Evolutionary conservation across 2,113 vertebrate genomes (phyloP).

Genomic region (Xyrauchen texanus): DNA sequence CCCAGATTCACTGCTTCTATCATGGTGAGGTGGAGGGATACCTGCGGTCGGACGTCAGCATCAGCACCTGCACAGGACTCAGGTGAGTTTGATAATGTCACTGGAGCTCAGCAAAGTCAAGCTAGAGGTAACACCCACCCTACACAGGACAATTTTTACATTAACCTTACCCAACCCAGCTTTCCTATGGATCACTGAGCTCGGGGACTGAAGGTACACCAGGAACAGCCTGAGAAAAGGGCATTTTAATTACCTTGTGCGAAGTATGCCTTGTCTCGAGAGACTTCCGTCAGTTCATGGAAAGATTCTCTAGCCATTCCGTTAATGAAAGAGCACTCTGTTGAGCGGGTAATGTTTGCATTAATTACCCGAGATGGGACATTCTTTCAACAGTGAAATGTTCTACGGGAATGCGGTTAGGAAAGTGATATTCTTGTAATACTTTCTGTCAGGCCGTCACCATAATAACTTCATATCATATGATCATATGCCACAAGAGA

Average conservation of each 20-base stretch:
- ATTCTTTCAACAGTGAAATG: neutral
- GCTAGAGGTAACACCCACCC: conserved; percentile 13
- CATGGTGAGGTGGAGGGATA: conserved; percentile 74
- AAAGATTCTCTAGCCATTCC: neutral
- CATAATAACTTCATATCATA: conserved; percentile 35
- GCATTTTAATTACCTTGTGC: conserved; percentile 5
- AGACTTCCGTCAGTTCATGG: neutral
- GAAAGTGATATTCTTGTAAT: neutral
- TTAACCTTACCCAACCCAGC: neutral
- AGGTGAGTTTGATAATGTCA: conserved; percentile 59
- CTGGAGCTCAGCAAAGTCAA: no score
- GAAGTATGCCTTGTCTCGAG: neutral
- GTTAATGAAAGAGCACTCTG: neutral
- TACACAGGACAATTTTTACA: neutral
- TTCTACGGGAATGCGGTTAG: neutral
- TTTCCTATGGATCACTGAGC: conserved; percentile 15
- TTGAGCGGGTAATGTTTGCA: neutral
- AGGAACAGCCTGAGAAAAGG: neutral
- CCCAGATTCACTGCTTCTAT: conserved; percentile 79
- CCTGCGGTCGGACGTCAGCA: conserved; percentile 69
- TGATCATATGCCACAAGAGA: conserved; percentile 34
- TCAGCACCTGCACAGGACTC: conserved; percentile 75
- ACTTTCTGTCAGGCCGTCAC: conserved; percentile 24
- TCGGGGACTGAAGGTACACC: neutral
- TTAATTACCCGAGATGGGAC: neutral